These are phyloP conservation scores for Melinopterus prodromus DNA, from an alignment of 2,888 invertebrate genomes.

Conservation along the genomic window DNA sequence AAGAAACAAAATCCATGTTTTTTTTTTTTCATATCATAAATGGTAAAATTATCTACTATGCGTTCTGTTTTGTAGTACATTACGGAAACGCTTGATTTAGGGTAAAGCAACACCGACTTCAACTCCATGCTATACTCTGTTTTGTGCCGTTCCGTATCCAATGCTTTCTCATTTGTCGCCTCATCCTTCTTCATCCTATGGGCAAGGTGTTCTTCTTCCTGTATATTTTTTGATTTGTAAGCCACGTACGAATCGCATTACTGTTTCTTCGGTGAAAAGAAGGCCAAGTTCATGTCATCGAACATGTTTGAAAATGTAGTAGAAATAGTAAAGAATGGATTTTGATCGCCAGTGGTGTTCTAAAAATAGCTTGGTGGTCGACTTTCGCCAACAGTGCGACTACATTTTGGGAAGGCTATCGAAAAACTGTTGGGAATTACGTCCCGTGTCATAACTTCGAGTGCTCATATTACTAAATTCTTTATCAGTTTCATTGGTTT, in stretches of 20 bases:
- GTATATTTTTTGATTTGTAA: not conserved
- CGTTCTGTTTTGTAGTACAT: conserved; percentile 8
- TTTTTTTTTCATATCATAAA: not conserved
- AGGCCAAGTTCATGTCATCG: not conserved
- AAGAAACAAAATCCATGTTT: not conserved
- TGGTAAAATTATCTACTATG: not conserved
- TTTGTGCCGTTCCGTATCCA: not conserved
- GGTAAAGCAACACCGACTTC: not conserved
- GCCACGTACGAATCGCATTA: conserved; percentile 7
- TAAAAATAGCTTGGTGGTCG: not conserved
- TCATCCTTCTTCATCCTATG: not conserved
- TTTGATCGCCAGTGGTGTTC: not conserved
- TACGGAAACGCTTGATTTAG: not conserved
- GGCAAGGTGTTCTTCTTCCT: not conserved
- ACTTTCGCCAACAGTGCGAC: not conserved
- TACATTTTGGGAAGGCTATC: not conserved
- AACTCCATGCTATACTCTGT: not conserved
- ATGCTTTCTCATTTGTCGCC: not conserved
- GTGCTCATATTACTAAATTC: not conserved
- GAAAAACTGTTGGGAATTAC: not conserved
- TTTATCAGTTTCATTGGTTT: not conserved
- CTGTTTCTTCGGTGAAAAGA: not conserved
- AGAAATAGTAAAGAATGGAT: not conserved
- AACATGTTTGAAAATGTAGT: not conserved
- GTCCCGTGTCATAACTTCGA: not conserved